A percentile compares a stretch with the other conserved stretches of the same genome.
phyloP scores from a whole-genome alignment of 1,140 invertebrate species.

The Charaxes varanes region DNA sequence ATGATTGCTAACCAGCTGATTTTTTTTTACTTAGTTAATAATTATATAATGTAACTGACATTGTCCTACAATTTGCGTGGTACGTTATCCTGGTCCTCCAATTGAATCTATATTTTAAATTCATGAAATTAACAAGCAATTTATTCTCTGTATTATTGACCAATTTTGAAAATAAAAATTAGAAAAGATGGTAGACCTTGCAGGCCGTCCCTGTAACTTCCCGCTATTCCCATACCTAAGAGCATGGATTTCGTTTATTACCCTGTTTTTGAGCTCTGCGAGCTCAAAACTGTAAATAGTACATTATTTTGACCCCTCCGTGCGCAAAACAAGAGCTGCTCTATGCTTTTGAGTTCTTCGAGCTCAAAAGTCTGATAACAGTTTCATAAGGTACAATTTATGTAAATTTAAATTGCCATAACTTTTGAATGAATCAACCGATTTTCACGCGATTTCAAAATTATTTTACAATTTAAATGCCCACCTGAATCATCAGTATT shows the following conservation, averaged over 20 bases:
- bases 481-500: not conserved
- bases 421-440: constrained; percentile 14
- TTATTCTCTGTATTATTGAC: too few species aligned
- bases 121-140: too few species aligned
- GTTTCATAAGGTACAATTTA: constrained; percentile 7
- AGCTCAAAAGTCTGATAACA: constrained; percentile 6
- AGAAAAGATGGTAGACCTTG: constrained; percentile 4
- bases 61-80: too few species aligned
- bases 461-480: not conserved
- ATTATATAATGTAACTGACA: too few species aligned
- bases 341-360: constrained; percentile 3
- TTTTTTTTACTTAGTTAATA: too few species aligned
- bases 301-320: too few species aligned
- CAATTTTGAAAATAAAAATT: not conserved
- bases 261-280: constrained; percentile 3
- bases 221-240: constrained; percentile 6
- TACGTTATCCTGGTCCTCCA: too few species aligned
- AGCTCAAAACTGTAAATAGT: constrained; percentile 1
- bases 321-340: too few species aligned
- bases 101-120: too few species aligned
- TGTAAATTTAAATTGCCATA: constrained; percentile 11
- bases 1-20: too few species aligned
- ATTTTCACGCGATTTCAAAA: constrained; percentile 8
- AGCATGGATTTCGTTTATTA: constrained; percentile 1
- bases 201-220: constrained; percentile 1